Percentiles rank a stretch among this genome's conserved stretches.
These are phyloP conservation scores for Otocyon megalotis DNA, from an alignment of 2,113 vertebrate species.

Conservation along the genomic window DNA sequence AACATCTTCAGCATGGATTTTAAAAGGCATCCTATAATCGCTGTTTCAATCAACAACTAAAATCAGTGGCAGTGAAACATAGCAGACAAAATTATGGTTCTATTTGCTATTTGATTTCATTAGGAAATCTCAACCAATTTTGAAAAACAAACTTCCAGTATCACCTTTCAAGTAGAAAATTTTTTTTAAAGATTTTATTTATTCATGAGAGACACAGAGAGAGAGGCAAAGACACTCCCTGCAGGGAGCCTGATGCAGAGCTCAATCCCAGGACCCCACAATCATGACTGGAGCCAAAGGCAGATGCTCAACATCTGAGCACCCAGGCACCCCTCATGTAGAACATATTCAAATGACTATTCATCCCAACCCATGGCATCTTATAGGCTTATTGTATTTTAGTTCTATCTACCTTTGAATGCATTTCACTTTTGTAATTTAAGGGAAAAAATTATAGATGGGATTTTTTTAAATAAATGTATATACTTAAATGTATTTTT, in stretches of 20 bases:
- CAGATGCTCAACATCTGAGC: too few species aligned
- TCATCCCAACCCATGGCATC: not conserved
- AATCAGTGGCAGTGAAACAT: constrained; percentile 32
- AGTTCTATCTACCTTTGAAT: not conserved
- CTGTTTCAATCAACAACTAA: constrained; percentile 55
- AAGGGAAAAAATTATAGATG: not conserved
- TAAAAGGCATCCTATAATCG: not conserved
- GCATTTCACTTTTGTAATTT: not conserved
- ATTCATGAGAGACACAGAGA: too few species aligned
- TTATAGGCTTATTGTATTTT: not conserved
- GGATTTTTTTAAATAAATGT: not conserved
- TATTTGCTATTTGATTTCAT: constrained; percentile 61
- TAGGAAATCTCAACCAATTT: constrained; percentile 31
- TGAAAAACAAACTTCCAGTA: constrained; percentile 19
- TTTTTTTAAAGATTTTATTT: too few species aligned
- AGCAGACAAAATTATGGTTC: constrained; percentile 40
- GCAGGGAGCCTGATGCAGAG: too few species aligned
- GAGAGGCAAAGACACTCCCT: too few species aligned
- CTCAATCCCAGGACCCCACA: too few species aligned
- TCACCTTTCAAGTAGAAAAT: not conserved
- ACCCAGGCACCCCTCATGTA: not conserved
- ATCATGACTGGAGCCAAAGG: too few species aligned
- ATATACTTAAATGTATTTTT: not conserved
- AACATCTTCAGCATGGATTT: constrained; percentile 42
- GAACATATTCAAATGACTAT: constrained; percentile 10